Evolutionary conservation across 2,888 invertebrate species (phyloP), one percentile per base, ranked within the genome.

Genomic region (Andricus curvator): DNA sequence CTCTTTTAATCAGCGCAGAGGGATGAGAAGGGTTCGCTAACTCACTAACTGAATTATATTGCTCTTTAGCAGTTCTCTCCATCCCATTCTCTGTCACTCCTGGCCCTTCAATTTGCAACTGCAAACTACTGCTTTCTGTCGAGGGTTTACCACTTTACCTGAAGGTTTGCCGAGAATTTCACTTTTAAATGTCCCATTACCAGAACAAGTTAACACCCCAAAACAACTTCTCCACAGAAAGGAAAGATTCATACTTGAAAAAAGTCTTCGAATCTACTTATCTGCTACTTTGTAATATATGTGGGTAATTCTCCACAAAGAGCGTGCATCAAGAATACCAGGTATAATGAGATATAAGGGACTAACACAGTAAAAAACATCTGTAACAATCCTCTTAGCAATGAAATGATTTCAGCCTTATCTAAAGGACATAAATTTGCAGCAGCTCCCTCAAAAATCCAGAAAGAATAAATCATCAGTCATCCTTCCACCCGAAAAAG

Each of bases 31-130:
- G 70, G 70, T 74, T 74, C 29, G n/a, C 70, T 74, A 74, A 74
- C 70, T 74, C 29, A 13, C 70, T 74, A 74, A 74, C 70, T 74
- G 70, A 74, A 74, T 74, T 74, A 56, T 74, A 74, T 74, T 74
- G 70, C 70, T 74, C 70, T 74, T 74, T 74, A 74, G 70, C 70
- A 74, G 33, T 51, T 74, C 29, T 48, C 56, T 29, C 33, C 70
- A 74, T 74, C 70, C 70, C 70, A 74, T 51, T 56, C 51, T 74
- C 70, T 74, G 70, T 74, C 70, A 74, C 33, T 74, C 56, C 29
- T 56, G 70, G 70, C 56, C 70, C 70, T 74, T 56, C 70, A 74
- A 74, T 74, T 74, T 74, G 70, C 70, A 51, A 74, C 51, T 74
- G 29, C 33, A 74, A 74, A 74, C 70, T 74, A 74, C 70, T 48